These are phyloP conservation scores for Drosophila prolongata DNA, from an alignment of 2,888 invertebrate species.

Conservation along the genomic window DNA sequence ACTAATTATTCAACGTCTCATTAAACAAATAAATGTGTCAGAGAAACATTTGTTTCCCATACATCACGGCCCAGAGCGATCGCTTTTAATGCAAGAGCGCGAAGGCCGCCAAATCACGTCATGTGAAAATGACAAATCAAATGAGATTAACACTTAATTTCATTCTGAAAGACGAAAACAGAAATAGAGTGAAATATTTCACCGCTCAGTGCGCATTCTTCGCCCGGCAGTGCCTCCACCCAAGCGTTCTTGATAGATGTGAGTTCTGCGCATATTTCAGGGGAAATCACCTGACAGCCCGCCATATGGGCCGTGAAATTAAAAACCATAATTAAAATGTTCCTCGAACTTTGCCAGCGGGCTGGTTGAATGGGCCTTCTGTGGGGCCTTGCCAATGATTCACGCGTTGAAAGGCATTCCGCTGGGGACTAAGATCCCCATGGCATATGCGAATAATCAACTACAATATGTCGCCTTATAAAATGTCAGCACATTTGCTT, in stretches of 20 bases:
- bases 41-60: slow-evolving; percentile 51
- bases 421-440: slow-evolving; percentile 25
- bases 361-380: slow-evolving; percentile 10
- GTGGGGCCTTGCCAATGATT: slow-evolving; percentile 30
- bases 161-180: slow-evolving; percentile 44
- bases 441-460: slow-evolving; percentile 7
- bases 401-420: slow-evolving; percentile 31
- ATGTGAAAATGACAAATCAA: slow-evolving; percentile 78
- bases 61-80: slow-evolving; percentile 41
- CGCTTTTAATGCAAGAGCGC: slow-evolving; percentile 13
- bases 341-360: slow-evolving; percentile 9
- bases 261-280: slow-evolving; percentile 55
- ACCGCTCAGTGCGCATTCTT: slow-evolving; percentile 14
- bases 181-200: slow-evolving; percentile 44
- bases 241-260: slow-evolving; percentile 43
- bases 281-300: slow-evolving; percentile 66
- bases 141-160: slow-evolving; percentile 75
- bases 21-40: slow-evolving; percentile 54
- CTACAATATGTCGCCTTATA: not conserved
- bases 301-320: slow-evolving; percentile 62
- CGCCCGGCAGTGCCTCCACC: slow-evolving; percentile 16
- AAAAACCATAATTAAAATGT: slow-evolving; percentile 60
- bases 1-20: slow-evolving; percentile 76
- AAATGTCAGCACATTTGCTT: slow-evolving; percentile 2
- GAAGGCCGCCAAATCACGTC: slow-evolving; percentile 68